Conservation (phyloP, 2,888 invertebrate genomes). For the Dicyrtomina minuta region DNA sequence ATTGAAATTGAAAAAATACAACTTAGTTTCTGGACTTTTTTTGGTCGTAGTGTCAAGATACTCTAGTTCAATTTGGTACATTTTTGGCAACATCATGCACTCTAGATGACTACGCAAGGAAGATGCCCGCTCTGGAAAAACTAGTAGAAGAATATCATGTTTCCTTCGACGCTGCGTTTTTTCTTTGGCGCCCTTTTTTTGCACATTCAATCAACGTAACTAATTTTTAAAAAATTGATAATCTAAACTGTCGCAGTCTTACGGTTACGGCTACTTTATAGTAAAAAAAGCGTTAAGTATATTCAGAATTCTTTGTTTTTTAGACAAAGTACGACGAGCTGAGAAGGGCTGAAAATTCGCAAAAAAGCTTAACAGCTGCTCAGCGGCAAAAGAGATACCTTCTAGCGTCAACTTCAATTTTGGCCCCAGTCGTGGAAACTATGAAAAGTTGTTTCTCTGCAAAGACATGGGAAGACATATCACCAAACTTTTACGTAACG, state of each 20-base stretch:
- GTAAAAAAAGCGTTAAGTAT: too few relatives aligned
- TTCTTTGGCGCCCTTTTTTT: conserved; percentile 88
- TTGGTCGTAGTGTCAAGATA: conserved; percentile 84
- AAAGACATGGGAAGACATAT: conserved; percentile 90
- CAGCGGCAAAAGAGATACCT: conserved; percentile 78
- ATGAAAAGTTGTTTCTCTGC: conserved; percentile 78
- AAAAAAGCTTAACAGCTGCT: conserved; percentile 68
- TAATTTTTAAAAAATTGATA: conserved; percentile 39
- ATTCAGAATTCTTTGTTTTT: conserved; percentile 53
- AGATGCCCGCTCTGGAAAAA: conserved; percentile 82
- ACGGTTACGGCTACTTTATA: too few relatives aligned
- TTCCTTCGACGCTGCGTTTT: conserved; percentile 96
- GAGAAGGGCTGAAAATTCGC: conserved; percentile 75
- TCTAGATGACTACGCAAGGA: conserved; percentile 88
- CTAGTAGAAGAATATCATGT: conserved; percentile 90
- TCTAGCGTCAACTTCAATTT: conserved; percentile 72
- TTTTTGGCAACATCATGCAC: conserved; percentile 92
- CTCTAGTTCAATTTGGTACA: conserved; percentile 94
- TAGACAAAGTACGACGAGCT: conserved; percentile 80
- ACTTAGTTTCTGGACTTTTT: neutral
- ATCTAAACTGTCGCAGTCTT: too few relatives aligned
- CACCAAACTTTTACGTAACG: conserved; percentile 90
- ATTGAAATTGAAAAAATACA: too few relatives aligned
- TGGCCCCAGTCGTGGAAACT: conserved; percentile 79
- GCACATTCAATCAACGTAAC: conserved; percentile 77